phyloP scores from a whole-genome alignment of 2,888 invertebrate genomes.

The Cylindroiulus punctatus region DNA sequence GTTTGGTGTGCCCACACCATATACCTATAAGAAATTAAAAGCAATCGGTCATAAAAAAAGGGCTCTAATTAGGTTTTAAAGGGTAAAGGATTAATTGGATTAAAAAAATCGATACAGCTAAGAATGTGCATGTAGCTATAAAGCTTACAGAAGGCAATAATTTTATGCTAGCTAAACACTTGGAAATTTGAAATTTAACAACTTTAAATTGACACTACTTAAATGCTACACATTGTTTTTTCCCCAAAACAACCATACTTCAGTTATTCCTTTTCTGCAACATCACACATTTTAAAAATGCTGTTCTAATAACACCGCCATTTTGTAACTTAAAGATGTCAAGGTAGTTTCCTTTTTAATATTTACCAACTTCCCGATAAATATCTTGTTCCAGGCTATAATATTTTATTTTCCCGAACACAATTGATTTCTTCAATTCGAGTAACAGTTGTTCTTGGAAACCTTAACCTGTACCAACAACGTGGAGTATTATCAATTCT shows the following conservation, averaged over 20 bases:
- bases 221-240: neutral
- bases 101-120: neutral
- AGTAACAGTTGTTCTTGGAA: neutral
- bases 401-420: neutral
- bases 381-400: neutral
- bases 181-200: neutral
- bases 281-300: neutral
- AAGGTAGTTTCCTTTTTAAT: neutral
- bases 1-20: constrained; percentile 86
- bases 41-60: neutral
- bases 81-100: neutral
- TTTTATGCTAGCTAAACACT: neutral
- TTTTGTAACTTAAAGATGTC: neutral
- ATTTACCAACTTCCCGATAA: neutral
- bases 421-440: neutral
- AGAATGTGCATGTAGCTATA: neutral
- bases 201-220: neutral
- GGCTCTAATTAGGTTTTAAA: neutral
- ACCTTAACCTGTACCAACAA: neutral
- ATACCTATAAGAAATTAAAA: constrained; percentile 71
- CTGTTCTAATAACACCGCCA: neutral
- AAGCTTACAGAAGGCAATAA: neutral
- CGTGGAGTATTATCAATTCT: neutral
- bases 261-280: no score
- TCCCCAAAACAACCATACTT: no score